Base-by-base conservation (phyloP, 1,140 invertebrate genomes). In the Drosophila eugracilis region DNA sequence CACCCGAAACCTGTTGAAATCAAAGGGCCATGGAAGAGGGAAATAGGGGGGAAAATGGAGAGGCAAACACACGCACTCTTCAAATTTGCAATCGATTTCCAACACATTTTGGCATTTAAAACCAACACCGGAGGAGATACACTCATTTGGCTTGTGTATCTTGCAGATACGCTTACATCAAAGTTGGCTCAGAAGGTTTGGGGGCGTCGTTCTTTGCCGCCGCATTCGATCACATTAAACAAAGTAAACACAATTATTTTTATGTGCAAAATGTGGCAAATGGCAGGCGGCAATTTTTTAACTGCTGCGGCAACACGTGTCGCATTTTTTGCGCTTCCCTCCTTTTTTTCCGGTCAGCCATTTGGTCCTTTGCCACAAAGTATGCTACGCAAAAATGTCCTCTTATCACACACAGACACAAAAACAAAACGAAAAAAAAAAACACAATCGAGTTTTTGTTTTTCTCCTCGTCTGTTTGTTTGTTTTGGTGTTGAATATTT, bases 171-270 rank as follows among this genome's bases (percentile, higher is more conserved):
- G 55, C 26, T 48, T 67, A 78, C 53, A 63, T 73, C 55, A 67
- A 48, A 57, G 32, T 22, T 15, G 15, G 39, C 15, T 22, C 50
- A 45, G 39, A 19, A 12, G 15, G 19, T 17, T 36, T 14, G 17
- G 19, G 24, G 2, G 6, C 5, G 28, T 1, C 52, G 12, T 14
- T 36, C 36, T 7, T 34, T 30, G 71, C 41, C 57, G 45, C 80
- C 57, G 45, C 80, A 85, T 76, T 77, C 60, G 73, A 86, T 85
- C 77, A 77, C 81, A 86, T 85, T 81, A 81, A 70, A 67, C 77
- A 70, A 65, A 81, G 83, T 88, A 85, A 85, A 85, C 81, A 85
- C 81, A 85, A 85, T 85, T 85, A 85, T 86, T 81, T 85, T 85
- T 79, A 78, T 66, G 70, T 74, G 70, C 70, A 41, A 63, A 73